Conservation (phyloP, 2,888 invertebrate genomes). For the Acleris laterana region DNA sequence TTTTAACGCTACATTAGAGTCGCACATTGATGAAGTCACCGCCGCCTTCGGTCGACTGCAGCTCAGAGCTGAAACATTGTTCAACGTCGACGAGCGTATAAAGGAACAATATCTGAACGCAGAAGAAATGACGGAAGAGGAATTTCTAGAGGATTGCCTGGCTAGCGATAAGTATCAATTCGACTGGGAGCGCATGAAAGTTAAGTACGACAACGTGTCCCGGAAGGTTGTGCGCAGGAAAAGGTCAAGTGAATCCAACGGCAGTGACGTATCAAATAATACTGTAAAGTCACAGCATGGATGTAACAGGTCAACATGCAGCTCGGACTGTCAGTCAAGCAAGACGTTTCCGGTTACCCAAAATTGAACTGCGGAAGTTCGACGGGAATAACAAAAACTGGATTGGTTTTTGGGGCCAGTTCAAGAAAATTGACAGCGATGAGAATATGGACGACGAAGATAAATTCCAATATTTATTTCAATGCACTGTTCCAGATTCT, state of each 20-base stretch:
- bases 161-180: too few species aligned
- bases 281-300: neutral
- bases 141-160: too few species aligned
- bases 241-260: neutral
- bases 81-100: too few species aligned
- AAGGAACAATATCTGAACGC: too few species aligned
- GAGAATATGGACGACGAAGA: too few species aligned
- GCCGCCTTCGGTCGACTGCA: too few species aligned
- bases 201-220: conserved; percentile 1
- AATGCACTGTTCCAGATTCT: too few species aligned
- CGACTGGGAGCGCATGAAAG: conserved; percentile 11
- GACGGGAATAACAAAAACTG: neutral
- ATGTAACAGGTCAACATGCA: neutral
- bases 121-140: too few species aligned
- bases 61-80: too few species aligned
- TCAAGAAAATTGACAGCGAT: neutral
- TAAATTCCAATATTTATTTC: too few species aligned
- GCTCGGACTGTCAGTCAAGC: neutral
- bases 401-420: neutral
- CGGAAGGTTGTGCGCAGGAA: neutral
- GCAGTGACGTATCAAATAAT: conserved; percentile 4
- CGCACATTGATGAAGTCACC: too few species aligned
- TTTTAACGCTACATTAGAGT: too few species aligned
- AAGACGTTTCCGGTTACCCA: neutral
- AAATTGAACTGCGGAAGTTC: neutral